Percentiles rank a stretch among this genome's conserved stretches.
These are phyloP conservation scores for Anagyrus pseudococci DNA, from an alignment of 2,888 invertebrate species.

Conservation along the genomic window DNA sequence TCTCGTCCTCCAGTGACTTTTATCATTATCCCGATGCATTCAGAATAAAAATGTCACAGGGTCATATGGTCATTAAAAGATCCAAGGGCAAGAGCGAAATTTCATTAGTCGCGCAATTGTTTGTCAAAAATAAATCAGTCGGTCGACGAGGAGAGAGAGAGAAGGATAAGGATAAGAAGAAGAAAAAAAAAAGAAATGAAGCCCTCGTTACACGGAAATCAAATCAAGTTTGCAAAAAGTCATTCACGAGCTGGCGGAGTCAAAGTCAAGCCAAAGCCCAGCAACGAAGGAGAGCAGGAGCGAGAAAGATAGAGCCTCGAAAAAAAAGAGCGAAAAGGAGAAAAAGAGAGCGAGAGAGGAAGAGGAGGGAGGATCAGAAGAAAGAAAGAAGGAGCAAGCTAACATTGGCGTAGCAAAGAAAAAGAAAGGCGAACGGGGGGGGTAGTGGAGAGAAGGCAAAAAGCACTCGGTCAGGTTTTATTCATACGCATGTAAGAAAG, in stretches of 20 bases:
- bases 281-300: slow-evolving; percentile 12
- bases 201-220: slow-evolving; percentile 34
- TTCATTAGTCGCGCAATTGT: slow-evolving; percentile 21
- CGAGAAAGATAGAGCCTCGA: no score
- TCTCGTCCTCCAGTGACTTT: no score
- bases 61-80: neutral
- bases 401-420: slow-evolving; percentile 15
- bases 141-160: neutral
- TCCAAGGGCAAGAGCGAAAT: neutral
- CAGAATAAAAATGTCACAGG: no score
- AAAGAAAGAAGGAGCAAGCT: slow-evolving; percentile 15
- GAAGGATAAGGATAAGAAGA: slow-evolving; percentile 10
- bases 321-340: no score
- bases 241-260: slow-evolving; percentile 20
- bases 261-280: slow-evolving; percentile 6
- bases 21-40: no score
- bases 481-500: slow-evolving; percentile 35
- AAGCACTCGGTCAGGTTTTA: slow-evolving; percentile 36
- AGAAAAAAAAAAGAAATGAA: no score
- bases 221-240: slow-evolving; percentile 28
- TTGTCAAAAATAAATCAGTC: slow-evolving; percentile 31
- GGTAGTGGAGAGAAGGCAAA: slow-evolving; percentile 16
- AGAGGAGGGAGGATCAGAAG: slow-evolving; percentile 12
- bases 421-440: slow-evolving; percentile 5
- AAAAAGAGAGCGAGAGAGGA: slow-evolving; percentile 14